Conservation (phyloP, 2,888 invertebrate species). For the Microplitis manilae region DNA sequence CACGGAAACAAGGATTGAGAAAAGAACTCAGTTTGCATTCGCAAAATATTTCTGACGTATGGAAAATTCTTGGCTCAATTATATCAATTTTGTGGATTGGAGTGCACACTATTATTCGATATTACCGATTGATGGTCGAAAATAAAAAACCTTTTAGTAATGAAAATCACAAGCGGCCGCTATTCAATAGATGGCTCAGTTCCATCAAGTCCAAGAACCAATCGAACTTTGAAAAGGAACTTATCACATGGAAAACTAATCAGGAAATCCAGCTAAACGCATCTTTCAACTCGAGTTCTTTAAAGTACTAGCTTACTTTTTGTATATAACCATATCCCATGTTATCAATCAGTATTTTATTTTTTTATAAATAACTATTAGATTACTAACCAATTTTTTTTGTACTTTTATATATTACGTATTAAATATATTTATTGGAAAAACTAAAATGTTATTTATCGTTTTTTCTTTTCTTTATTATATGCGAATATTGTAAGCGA, state of each 20-base stretch:
- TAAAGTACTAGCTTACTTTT: too few relatives aligned
- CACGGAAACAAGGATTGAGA: neutral
- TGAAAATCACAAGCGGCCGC: neutral
- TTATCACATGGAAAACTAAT: neutral
- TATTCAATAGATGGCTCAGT: neutral
- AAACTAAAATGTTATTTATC: too few relatives aligned
- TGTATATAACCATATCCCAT: too few relatives aligned
- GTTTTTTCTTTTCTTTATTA: too few relatives aligned
- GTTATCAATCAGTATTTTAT: too few relatives aligned
- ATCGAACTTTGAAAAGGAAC: neutral
- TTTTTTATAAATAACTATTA: too few relatives aligned
- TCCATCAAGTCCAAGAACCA: neutral
- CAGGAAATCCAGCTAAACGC: neutral
- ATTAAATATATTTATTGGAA: too few relatives aligned
- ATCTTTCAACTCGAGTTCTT: too few relatives aligned
- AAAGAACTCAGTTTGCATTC: neutral
- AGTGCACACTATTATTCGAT: neutral
- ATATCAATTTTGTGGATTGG: neutral
- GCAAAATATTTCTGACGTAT: neutral
- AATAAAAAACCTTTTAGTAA: neutral
- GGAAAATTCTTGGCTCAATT: neutral
- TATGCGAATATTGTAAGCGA: too few relatives aligned
- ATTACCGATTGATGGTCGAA: neutral
- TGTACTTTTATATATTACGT: too few relatives aligned
- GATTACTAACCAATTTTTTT: too few relatives aligned